phyloP scores from a whole-genome alignment of 2,888 invertebrate genomes.

The Spatulosminthurus flaviceps region DNA sequence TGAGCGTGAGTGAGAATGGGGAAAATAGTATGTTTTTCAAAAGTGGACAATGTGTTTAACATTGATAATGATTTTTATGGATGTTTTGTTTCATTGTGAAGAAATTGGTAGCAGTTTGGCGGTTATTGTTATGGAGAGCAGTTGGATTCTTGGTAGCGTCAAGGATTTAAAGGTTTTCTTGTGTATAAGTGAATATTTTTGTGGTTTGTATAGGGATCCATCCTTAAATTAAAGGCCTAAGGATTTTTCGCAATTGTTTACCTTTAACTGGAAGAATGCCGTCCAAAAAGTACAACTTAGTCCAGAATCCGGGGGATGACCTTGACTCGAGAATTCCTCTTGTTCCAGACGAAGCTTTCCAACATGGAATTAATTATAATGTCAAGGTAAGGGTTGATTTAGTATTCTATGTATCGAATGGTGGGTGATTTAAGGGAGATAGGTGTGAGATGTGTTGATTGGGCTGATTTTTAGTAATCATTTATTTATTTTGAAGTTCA shows the following conservation, averaged over 20 bases:
- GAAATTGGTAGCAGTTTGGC: no score
- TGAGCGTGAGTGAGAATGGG: not conserved
- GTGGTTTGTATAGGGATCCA: not conserved
- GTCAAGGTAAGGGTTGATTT: slow-evolving; percentile 86
- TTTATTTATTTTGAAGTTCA: slow-evolving; percentile 85
- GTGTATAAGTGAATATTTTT: no score
- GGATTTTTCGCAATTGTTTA: slow-evolving; percentile 9
- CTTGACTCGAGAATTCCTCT: slow-evolving; percentile 95
- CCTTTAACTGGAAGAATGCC: slow-evolving; percentile 72
- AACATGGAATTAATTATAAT: slow-evolving; percentile 95
- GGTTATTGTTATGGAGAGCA: no score
- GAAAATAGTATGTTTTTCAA: not conserved
- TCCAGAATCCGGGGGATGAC: slow-evolving; percentile 84
- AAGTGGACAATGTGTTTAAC: not conserved
- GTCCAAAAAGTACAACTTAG: slow-evolving; percentile 89
- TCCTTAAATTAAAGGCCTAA: not conserved
- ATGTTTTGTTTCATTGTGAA: not conserved
- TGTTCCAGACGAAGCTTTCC: slow-evolving; percentile 96
- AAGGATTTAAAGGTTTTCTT: no score
- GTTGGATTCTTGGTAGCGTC: no score
- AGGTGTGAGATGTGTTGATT: no score
- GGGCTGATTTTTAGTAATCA: not conserved
- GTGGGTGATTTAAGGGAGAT: no score
- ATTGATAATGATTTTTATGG: slow-evolving; percentile 2
- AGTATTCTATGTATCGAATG: no score